Conservation (phyloP, 53 echinoderm and acorn worm genomes). For the Arbacia lixula region DNA sequence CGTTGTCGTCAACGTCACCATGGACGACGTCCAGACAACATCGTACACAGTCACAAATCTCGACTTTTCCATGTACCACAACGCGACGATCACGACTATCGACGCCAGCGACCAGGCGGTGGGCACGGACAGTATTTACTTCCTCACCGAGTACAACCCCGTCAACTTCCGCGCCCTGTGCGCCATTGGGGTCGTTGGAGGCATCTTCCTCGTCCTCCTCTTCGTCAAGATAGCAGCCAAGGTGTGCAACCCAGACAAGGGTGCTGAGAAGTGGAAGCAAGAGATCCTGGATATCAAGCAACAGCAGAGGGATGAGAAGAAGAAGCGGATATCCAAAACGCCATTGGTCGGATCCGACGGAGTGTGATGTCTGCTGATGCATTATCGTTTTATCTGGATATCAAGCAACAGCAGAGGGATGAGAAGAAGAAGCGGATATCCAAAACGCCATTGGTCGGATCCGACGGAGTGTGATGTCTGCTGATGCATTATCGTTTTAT, state of each 20-base stretch:
- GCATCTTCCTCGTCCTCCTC: conserved; percentile 42
- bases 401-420: conserved; percentile 20
- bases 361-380: no score
- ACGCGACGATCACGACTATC: conserved; percentile 43
- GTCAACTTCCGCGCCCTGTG: conserved; percentile 45
- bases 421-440: conserved; percentile 36
- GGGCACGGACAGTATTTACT: conserved; percentile 17
- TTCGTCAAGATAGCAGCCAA: conserved; percentile 37
- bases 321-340: conserved; percentile 26
- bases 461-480: no score
- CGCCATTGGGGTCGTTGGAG: conserved; percentile 55
- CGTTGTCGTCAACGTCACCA: conserved; percentile 51
- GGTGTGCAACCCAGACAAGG: conserved; percentile 38
- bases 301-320: conserved; percentile 30
- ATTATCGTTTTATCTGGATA: no score
- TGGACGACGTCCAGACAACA: conserved; percentile 23
- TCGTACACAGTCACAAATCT: conserved; percentile 41
- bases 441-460: no score
- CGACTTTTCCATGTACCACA: conserved; percentile 64
- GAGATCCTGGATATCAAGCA: conserved; percentile 3
- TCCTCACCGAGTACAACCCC: conserved; percentile 53
- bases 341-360: no score
- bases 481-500: no score
- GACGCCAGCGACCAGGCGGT: conserved; percentile 6
- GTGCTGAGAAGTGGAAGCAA: conserved; percentile 40